Evolutionary conservation across 2,113 vertebrate species (phyloP).

Genomic region (Tragelaphus scriptus): DNA sequence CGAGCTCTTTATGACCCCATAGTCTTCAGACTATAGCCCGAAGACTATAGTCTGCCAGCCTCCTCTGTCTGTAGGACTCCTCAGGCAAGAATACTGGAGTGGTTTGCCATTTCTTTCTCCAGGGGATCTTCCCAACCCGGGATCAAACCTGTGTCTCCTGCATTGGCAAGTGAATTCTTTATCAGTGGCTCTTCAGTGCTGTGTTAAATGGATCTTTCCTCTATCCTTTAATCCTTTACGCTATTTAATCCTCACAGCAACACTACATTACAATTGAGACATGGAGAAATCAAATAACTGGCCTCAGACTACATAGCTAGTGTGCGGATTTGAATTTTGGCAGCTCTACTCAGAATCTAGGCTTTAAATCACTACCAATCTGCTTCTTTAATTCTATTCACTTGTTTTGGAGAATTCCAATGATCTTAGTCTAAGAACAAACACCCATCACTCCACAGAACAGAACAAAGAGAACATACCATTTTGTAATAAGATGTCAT

Average conservation of each 20-base stretch:
- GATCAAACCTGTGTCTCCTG: neutral
- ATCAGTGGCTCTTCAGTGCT: neutral
- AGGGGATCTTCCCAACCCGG: neutral
- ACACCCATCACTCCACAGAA: neutral
- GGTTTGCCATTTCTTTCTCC: neutral
- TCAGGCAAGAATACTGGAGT: neutral
- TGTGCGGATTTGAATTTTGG: neutral
- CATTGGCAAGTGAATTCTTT: neutral
- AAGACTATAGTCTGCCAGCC: neutral
- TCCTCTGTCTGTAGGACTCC: neutral
- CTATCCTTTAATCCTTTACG: neutral
- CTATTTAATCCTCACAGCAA: neutral
- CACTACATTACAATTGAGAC: neutral
- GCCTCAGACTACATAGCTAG: neutral
- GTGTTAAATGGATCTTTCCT: neutral
- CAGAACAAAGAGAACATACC: neutral
- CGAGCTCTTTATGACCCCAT: accelerated
- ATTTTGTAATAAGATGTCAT: neutral
- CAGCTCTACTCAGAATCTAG: neutral
- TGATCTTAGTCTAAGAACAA: neutral
- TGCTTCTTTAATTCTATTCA: neutral
- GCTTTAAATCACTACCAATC: neutral
- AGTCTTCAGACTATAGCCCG: neutral
- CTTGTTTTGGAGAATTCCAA: neutral
- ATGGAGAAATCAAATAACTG: neutral